Percentiles rank a stretch among this genome's conserved stretches.
Evolutionary conservation across 2,113 vertebrate species (phyloP).

Genomic region (Xiphias gladius): DNA sequence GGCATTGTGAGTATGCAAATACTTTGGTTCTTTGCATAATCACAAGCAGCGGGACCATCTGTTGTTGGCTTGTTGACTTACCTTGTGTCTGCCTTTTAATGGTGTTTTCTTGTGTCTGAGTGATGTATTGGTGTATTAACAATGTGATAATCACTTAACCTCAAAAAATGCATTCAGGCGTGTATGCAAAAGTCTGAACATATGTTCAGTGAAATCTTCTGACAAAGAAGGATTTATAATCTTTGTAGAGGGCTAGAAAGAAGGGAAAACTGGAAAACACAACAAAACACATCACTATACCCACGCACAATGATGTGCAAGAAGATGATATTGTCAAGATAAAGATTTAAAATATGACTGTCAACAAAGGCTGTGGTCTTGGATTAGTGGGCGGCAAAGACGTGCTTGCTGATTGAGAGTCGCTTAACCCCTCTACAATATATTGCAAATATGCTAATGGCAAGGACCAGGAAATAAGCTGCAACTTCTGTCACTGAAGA

Average conservation of each 20-base stretch:
- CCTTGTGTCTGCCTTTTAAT: conserved; percentile 83
- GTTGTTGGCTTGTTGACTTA: conserved; percentile 86
- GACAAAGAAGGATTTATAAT: conserved; percentile 78
- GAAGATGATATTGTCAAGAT: conserved; percentile 66
- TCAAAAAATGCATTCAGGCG: conserved; percentile 71
- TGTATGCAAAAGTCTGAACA: conserved; percentile 68
- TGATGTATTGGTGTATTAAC: conserved; percentile 84
- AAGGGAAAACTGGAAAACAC: conserved; percentile 41
- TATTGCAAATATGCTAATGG: conserved; percentile 63
- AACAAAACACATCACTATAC: conserved; percentile 41
- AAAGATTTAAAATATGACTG: conserved; percentile 69
- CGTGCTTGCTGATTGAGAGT: conserved; percentile 37
- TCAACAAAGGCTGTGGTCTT: conserved; percentile 53
- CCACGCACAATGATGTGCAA: conserved; percentile 5
- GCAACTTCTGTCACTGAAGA: conserved; percentile 66
- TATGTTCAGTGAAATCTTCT: conserved; percentile 78
- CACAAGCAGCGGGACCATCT: conserved; percentile 87
- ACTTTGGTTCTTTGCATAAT: conserved; percentile 85
- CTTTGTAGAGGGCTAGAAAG: conserved; percentile 49
- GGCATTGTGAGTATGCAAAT: conserved; percentile 81
- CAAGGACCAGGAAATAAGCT: conserved; percentile 57
- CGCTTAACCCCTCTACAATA: conserved; percentile 56
- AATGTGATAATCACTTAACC: conserved; percentile 85
- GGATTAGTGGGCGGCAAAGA: conserved; percentile 67
- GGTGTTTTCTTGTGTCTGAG: conserved; percentile 83